Evolutionary conservation across 2,888 invertebrate genomes (phyloP).

Genomic region (Chironomus riparius): DNA sequence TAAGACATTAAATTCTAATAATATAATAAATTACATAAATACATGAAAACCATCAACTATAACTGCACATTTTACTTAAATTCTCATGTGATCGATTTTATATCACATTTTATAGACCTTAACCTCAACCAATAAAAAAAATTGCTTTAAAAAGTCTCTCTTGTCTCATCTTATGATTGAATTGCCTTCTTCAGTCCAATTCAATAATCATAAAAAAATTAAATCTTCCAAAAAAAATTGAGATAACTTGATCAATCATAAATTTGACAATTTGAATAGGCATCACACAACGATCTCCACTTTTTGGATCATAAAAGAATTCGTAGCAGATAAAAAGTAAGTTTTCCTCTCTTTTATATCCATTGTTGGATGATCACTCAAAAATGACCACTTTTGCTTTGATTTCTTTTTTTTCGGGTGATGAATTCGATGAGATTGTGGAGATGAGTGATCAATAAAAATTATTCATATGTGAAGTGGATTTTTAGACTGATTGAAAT

Average conservation of each 20-base stretch:
- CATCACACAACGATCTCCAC: background rate
- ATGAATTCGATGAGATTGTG: too few relatives aligned
- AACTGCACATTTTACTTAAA: background rate
- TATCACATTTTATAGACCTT: background rate
- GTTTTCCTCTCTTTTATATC: too few relatives aligned
- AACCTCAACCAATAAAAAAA: background rate
- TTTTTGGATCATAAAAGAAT: background rate
- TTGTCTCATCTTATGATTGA: background rate
- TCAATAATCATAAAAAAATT: background rate
- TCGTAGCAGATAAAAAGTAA: background rate
- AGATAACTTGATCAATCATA: conserved; percentile 5
- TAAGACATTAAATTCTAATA: too few relatives aligned
- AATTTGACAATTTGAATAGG: conserved; percentile 13
- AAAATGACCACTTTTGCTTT: background rate
- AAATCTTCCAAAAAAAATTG: background rate
- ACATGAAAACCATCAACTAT: too few relatives aligned
- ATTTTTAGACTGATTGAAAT: too few relatives aligned
- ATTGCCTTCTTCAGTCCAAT: background rate
- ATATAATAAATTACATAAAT: too few relatives aligned
- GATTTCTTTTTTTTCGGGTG: background rate
- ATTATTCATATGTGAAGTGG: too few relatives aligned
- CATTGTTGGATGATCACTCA: background rate
- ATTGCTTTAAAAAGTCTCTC: background rate
- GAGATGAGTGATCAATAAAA: too few relatives aligned
- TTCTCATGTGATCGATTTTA: background rate